A percentile compares a stretch with the other conserved stretches of the same genome.
These are phyloP conservation scores for Sphecodes monilicornis DNA, from an alignment of 2,888 invertebrate genomes.

Conservation along the genomic window DNA sequence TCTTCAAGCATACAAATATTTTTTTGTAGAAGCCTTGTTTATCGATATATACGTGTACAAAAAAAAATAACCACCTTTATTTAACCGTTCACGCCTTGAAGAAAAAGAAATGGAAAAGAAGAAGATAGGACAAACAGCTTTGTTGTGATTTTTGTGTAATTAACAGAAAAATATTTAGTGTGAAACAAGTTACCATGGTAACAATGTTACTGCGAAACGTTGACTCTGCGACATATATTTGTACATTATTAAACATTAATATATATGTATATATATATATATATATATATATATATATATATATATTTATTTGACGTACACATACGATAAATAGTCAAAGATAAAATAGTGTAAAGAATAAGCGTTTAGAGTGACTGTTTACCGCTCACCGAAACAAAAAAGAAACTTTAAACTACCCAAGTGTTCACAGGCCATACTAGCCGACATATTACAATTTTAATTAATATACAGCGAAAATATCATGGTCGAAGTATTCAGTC, in stretches of 20 bases:
- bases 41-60: slow-evolving; percentile 7
- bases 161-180: slow-evolving; percentile 31
- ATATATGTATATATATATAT: slow-evolving; percentile 32
- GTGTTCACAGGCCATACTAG: slow-evolving; percentile 72
- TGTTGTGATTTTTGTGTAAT: slow-evolving; percentile 30
- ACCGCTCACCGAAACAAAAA: slow-evolving; percentile 50
- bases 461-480: slow-evolving; percentile 62
- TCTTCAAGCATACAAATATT: slow-evolving; percentile 47
- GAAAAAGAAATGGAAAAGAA: neutral
- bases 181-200: slow-evolving; percentile 69
- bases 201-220: slow-evolving; percentile 72
- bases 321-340: slow-evolving; percentile 45
- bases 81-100: slow-evolving; percentile 32
- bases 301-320: slow-evolving; percentile 59
- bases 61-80: slow-evolving; percentile 16
- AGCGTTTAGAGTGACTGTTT: slow-evolving; percentile 62
- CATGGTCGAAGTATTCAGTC: slow-evolving; percentile 62
- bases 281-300: slow-evolving; percentile 40
- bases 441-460: slow-evolving; percentile 68
- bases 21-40: slow-evolving; percentile 40
- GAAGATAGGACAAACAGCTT: slow-evolving; percentile 4
- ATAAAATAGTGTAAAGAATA: slow-evolving; percentile 56
- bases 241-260: slow-evolving; percentile 51
- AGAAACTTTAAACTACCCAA: slow-evolving; percentile 71
- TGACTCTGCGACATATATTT: slow-evolving; percentile 55